Percentiles rank a stretch among this genome's conserved stretches.
Evolutionary conservation across 2,888 invertebrate species (phyloP).

Genomic region (Eupsilia transversa): DNA sequence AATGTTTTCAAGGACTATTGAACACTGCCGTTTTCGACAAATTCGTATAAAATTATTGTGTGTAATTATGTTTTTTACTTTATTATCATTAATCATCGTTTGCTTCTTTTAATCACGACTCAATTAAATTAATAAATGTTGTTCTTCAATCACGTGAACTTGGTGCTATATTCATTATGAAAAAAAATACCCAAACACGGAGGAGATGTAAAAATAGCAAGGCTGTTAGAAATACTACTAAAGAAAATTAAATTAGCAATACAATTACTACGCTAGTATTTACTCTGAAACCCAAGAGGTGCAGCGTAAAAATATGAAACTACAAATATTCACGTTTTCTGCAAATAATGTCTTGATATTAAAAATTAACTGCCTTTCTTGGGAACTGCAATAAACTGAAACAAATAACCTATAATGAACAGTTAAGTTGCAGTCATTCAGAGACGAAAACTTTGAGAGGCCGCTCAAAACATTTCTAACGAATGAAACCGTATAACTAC

Average conservation of each 20-base stretch:
- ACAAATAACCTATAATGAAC: constrained; percentile 20
- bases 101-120: not conserved
- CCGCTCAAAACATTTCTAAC: constrained; percentile 13
- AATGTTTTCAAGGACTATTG: constrained; percentile 16
- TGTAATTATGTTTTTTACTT: not conserved
- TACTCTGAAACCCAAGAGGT: not conserved
- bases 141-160: not conserved
- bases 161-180: not conserved
- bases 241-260: constrained; percentile 13
- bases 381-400: constrained; percentile 12
- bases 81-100: not conserved
- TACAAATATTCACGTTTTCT: not conserved
- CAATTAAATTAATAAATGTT: not conserved
- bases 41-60: not conserved
- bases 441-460: constrained; percentile 18
- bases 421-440: constrained; percentile 5
- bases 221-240: not conserved
- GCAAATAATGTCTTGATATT: constrained; percentile 12
- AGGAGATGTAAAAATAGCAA: not conserved
- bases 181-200: not conserved
- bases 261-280: not conserved
- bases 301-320: constrained; percentile 25
- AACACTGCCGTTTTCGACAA: not conserved
- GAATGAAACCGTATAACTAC: constrained; percentile 36
- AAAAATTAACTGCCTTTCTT: constrained; percentile 21